Evolutionary conservation across 2,113 vertebrate species (phyloP).

Genomic region (Larimichthys polyactis): DNA sequence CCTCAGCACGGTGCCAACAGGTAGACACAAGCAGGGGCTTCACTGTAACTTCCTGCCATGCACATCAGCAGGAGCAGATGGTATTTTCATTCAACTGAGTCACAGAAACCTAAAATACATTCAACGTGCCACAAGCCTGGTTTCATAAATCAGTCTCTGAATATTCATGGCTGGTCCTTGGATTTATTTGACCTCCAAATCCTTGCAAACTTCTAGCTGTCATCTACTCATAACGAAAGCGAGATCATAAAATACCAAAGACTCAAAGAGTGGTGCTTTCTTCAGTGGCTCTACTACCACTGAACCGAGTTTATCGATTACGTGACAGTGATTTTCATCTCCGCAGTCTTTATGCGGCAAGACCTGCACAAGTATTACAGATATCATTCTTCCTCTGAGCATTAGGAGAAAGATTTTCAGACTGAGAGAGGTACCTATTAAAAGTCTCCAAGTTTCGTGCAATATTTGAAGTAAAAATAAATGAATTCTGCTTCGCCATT

Average conservation of each 20-base stretch:
- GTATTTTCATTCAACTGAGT: slow-evolving; percentile 59
- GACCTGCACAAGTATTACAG: background rate
- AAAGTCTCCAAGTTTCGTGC: slow-evolving; percentile 10
- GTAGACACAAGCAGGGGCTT: slow-evolving; percentile 42
- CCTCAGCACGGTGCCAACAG: slow-evolving; percentile 45
- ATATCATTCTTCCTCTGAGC: background rate
- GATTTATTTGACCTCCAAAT: slow-evolving; percentile 8
- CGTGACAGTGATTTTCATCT: slow-evolving; percentile 1
- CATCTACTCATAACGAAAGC: background rate
- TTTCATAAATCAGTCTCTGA: slow-evolving; percentile 30
- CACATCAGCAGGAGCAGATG: slow-evolving; percentile 64
- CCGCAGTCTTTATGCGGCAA: background rate
- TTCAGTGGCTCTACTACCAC: background rate
- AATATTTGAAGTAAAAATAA: slow-evolving; percentile 14
- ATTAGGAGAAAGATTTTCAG: background rate
- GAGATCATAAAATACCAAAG: background rate
- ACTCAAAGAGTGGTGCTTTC: background rate
- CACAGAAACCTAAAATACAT: slow-evolving; percentile 46
- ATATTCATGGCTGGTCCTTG: slow-evolving; percentile 12
- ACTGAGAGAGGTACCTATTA: background rate
- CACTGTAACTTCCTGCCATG: slow-evolving; percentile 17
- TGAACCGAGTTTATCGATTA: background rate
- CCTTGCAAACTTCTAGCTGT: background rate
- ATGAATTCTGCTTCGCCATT: background rate
- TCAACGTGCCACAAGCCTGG: background rate